Base-by-base conservation (phyloP, 2,888 invertebrate genomes). In the Nymphalis urticae region DNA sequence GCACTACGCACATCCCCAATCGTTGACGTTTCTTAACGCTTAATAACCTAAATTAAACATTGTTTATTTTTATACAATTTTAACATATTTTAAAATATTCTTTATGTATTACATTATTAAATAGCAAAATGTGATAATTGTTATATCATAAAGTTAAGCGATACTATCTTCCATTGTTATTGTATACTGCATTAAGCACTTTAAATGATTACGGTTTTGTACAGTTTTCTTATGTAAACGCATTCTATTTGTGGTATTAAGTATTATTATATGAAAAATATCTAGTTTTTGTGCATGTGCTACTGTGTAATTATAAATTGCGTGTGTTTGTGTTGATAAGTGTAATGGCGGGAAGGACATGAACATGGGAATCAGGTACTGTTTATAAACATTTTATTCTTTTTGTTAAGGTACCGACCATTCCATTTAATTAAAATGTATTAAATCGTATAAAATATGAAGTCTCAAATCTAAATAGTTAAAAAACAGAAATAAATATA, bases 1-100 rank as follows among this genome's bases (percentile, higher is more conserved):
- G 48, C 54, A 16, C 19, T 47, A 48, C 62, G 62, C 62, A 69
- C 72, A 67, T 67, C 66, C 51, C 70, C 68, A 70, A 10, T 58
- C 69, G 70, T 82, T 81, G 81, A 80, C 75, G 75, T 80, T 81
- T 73, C 70, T 79, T 76, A 81, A 82, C 77, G 82, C 80, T 75
- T 68, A 60, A 71, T 77, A 77, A 76, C 77, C 77, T 76, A 66
- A 72, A 70, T 74, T 48, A 32, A 62, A 24, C 54, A 54, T 71
- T 68, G 75, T 78, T 76, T 75, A 72, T 75, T 72, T 69, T 73
- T 63, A 27, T 27, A 58, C 6, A 3, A 58, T 19, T 36, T 19
- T 19, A 1, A 10, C 36, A 42, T 58, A n/a, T 42, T 56, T 32
- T 32, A 32, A 17, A 32, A 17, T 32, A 32, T 56, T 32, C 7